phyloP scores from a whole-genome alignment of 2,888 invertebrate species.

The Cryptus armator region DNA sequence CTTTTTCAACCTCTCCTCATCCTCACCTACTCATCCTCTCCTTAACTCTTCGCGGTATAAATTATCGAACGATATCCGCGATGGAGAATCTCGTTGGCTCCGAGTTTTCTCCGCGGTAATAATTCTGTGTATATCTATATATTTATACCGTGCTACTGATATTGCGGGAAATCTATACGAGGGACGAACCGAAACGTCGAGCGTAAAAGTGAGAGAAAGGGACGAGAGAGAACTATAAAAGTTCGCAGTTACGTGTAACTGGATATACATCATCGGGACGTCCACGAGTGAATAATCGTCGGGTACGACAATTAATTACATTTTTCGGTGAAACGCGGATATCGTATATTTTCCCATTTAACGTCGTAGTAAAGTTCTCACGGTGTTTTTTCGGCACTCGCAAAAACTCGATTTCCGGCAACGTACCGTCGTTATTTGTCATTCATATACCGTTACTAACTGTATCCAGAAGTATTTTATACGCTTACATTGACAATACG shows the following conservation, averaged over 20 bases:
- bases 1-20: conserved; percentile 35
- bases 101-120: conserved; percentile 26
- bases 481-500: background rate
- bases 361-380: conserved; percentile 18
- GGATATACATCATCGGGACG: conserved; percentile 56
- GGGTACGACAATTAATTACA: conserved; percentile 57
- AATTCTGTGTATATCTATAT: conserved; percentile 8
- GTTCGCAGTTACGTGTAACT: conserved; percentile 50
- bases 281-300: conserved; percentile 57
- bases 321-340: conserved; percentile 44
- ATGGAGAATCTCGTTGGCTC: conserved; percentile 31
- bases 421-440: conserved; percentile 24
- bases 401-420: background rate
- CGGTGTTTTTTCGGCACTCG: no score
- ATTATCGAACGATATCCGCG: conserved; percentile 54
- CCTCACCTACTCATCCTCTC: conserved; percentile 35
- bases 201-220: background rate
- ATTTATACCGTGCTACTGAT: conserved; percentile 6
- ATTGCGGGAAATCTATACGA: conserved; percentile 10
- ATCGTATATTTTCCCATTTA: conserved; percentile 41
- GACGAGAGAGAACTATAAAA: conserved; percentile 37
- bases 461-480: background rate
- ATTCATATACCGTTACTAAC: background rate
- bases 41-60: conserved; percentile 58
- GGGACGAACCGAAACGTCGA: conserved; percentile 24